Base-by-base conservation (phyloP, 2,797 vertebrate species). In the Alca torda region DNA sequence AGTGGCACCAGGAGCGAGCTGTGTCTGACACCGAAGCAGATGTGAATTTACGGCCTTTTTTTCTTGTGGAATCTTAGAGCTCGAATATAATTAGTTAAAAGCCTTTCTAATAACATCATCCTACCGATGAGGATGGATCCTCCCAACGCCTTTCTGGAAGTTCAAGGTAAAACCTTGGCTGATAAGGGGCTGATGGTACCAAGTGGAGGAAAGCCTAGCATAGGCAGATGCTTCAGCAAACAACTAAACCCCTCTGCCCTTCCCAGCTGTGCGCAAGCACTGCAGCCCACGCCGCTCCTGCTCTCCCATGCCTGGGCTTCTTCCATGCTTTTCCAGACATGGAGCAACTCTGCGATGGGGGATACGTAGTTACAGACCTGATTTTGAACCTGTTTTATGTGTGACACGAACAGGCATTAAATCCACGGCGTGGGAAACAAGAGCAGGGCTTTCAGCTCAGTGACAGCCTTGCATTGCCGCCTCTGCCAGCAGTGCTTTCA, bases 51-150 rank as follows among this genome's bases (percentile, higher is more conserved):
- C 12, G 3, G 28, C 37, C 18, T 13, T 53, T n/a, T n/a, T 72
- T 72, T 31, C 28, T 57, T 7, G 1, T 41, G 53, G 45, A 46
- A 33, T 31, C 64, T 39, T 75, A 57, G 74, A 35, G 28, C 57
- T 80, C 5, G 2, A 43, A 82, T 33, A 37, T 14, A 80, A 83
- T 92, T 54, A 94, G 41, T 78, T 86, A 69, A 95, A 94, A 91
- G 50, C 79, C 57, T 95, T 91, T 78, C 79, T 77, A 59, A 88
- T 46, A 74, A 25, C 28, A 41, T 65, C 17, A 39, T 59, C 41
- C 35, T 92, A 41, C 31, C 0, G 0, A 6, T 1, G 0, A 39
- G 45, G 50, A 26, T 26, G 35, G n/a, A 41, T 45, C 45, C 37
- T 91, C 41, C 25, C 0, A 0, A 7, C 68, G 46, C 21, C 45